Evolutionary conservation across 2,113 vertebrate species (phyloP), one percentile per base, ranked within the genome.

Genomic region (Narcine bancroftii): DNA sequence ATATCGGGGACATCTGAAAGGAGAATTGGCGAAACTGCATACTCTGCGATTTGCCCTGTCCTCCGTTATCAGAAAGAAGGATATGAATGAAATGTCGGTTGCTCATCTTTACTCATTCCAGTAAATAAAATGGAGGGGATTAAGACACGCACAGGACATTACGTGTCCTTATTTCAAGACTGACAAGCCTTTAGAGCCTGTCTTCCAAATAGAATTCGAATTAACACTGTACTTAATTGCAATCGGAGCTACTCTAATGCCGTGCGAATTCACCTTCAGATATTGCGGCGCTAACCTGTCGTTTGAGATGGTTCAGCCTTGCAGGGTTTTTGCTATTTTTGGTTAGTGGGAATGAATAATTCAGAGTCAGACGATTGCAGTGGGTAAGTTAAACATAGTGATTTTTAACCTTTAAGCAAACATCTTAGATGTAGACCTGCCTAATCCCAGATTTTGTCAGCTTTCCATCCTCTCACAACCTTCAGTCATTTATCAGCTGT

Each of bases 371-470:
- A 69, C 47, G 89, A 91, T 65, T 91, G 89, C 21, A 42, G 65
- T 91, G 65, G 36, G 89, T 69, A 45, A 19, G n/a, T 42, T 15
- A 69, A 91, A 91, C 63, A 91, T 65, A 45, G 69, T 47, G 10
- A 91, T 91, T 45, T 4, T 15, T 42, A 71, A 91, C 63, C 47
- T 69, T 42, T 91, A 91, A 89, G 69, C 87, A 69, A 39, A 91
- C 24, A 33, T 45, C 24, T 47, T 91, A 69, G 69, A 69, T 89
- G 66, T 83, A 50, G 47, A 91, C 63, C 65, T 45, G 65, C 17
- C 36, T 47, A 42, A 91, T 42, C 15, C 10, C 42, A 9, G 47
- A 6, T 47, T 39, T 91, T 60, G 36, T 39, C 63, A 91, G 36
- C 66, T n/a, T n/a, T n/a, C n/a, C n/a, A n/a, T n/a, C n/a, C n/a